Base-by-base conservation (phyloP, 2,888 invertebrate genomes). In the Mythimna pallens region DNA sequence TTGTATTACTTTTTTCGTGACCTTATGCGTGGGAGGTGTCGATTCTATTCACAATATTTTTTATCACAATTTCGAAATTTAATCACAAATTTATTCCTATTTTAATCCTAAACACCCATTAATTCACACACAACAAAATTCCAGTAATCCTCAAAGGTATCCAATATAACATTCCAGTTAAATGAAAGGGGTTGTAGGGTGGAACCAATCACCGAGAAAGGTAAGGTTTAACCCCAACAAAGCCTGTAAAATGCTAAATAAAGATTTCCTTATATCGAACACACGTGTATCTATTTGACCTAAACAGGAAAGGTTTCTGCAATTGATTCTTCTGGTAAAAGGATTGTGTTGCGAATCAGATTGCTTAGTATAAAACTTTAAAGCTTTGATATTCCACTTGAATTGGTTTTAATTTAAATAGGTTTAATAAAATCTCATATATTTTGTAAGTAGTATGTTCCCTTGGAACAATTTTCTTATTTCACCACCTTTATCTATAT, bases 191-290 rank as follows among this genome's bases (percentile, higher is more conserved):
- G 87, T 86, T 82, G 82, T 82, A 58, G 74, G 86, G 88, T 86
- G 82, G 86, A 89, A 89, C 89, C 90, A 93, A 94, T 94, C 92
- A 93, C 88, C 85, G 87, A 91, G 88, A 94, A 92, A 93, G 93
- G 90, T 87, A 83, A 88, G 88, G 88, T 88, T 88, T 89, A 87
- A 89, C 91, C 90, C 86, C 87, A 87, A 88, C 88, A 88, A 85
- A 83, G 84, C 88, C 83, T 85, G 83, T 83, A 86, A 89, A 88
- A 87, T 86, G 86, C 89, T 88, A 91, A 90, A 92, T 89, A 89
- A 88, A 89, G 86, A 86, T 86, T 87, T 86, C 83, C 88, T 88
- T 88, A 85, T 83, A 87, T 85, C 85, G 87, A 88, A 89, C 82
- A 86, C 84, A 85, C 87, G 84, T 82, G 78, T 77, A 71, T 85